Evolutionary conservation across 1,140 invertebrate species (phyloP).

Genomic region (Goniozus legneri): DNA sequence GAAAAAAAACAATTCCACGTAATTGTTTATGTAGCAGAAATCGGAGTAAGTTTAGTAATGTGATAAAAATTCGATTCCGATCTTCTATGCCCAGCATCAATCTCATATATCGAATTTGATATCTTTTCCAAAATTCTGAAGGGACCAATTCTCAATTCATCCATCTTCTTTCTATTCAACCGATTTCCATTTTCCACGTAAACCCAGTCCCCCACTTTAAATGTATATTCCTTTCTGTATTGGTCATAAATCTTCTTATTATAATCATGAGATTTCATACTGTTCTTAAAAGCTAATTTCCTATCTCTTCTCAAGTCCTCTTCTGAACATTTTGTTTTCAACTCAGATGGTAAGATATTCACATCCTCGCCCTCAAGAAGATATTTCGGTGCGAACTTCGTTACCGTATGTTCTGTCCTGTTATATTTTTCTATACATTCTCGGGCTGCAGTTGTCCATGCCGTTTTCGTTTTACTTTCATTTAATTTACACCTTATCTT

Average conservation of each 20-base stretch:
- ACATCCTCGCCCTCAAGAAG: not conserved
- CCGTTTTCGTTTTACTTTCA: not conserved
- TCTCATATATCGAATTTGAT: constrained; percentile 17
- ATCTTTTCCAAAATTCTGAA: constrained; percentile 19
- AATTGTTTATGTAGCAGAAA: too few species aligned
- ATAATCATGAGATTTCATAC: not conserved
- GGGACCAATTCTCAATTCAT: constrained; percentile 21
- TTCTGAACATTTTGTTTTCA: not conserved
- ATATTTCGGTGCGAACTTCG: not conserved
- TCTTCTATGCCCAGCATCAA: constrained; percentile 16
- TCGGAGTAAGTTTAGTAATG: constrained; percentile 15
- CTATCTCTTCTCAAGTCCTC: not conserved
- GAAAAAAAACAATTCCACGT: too few species aligned
- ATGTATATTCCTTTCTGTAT: not conserved
- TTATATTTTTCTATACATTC: not conserved
- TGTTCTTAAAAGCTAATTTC: not conserved
- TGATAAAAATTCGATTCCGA: constrained; percentile 17
- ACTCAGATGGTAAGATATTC: not conserved
- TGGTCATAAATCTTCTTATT: not conserved
- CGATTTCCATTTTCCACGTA: not conserved
- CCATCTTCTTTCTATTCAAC: not conserved
- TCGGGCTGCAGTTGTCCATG: not conserved
- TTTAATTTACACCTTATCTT: not conserved
- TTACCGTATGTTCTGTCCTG: not conserved
- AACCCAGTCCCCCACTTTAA: not conserved